These are phyloP conservation scores for Cylloceria caligata DNA, from an alignment of 2,888 invertebrate species.

Conservation along the genomic window DNA sequence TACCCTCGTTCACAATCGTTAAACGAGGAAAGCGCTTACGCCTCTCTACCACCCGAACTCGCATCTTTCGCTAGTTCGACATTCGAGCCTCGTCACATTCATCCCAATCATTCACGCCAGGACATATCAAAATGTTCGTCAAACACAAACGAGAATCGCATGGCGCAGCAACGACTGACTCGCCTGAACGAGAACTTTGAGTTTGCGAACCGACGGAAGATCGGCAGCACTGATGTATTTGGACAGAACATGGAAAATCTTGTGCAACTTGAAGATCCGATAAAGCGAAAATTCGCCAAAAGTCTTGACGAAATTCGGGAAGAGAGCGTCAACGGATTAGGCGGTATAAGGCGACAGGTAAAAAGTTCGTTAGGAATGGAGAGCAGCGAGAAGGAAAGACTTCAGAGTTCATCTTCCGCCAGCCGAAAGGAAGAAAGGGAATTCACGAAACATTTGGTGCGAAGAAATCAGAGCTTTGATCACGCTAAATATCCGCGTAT, in stretches of 20 bases:
- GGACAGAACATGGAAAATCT: slow-evolving; percentile 82
- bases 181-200: slow-evolving; percentile 81
- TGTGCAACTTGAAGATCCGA: slow-evolving; percentile 81
- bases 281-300: slow-evolving; percentile 77
- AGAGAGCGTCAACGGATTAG: slow-evolving; percentile 69
- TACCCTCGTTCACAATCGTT: slow-evolving; percentile 76
- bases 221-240: slow-evolving; percentile 82
- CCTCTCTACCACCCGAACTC: slow-evolving; percentile 79
- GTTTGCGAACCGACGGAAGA: slow-evolving; percentile 75
- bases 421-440: slow-evolving; percentile 64
- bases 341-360: slow-evolving; percentile 72
- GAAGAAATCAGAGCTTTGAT: slow-evolving; percentile 82
- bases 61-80: slow-evolving; percentile 80
- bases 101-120: slow-evolving; percentile 49
- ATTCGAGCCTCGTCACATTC: slow-evolving; percentile 77
- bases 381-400: slow-evolving; percentile 57
- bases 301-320: slow-evolving; percentile 81
- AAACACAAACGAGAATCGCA: slow-evolving; percentile 64
- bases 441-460: slow-evolving; percentile 70
- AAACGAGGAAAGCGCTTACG: slow-evolving; percentile 78
- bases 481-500: slow-evolving; percentile 73
- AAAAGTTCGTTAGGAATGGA: slow-evolving; percentile 75
- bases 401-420: slow-evolving; percentile 38
- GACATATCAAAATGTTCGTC: slow-evolving; percentile 55
- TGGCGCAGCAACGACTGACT: slow-evolving; percentile 68